Percentiles rank a stretch among this genome's conserved stretches.
Evolutionary conservation across 2,888 invertebrate genomes (phyloP).

Genomic region (Drosophila austrosaltans): DNA sequence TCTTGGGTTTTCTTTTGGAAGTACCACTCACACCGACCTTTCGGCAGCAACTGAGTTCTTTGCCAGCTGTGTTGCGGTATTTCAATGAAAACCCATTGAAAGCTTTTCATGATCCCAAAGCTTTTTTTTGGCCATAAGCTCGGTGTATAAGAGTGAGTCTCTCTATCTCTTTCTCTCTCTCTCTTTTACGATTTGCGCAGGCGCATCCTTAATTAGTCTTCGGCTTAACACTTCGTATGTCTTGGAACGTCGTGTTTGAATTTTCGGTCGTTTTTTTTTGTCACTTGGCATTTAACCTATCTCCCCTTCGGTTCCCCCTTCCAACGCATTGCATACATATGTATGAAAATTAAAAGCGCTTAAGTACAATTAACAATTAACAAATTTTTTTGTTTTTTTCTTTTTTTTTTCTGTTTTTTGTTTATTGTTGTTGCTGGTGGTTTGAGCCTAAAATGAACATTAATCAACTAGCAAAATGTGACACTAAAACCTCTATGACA

Average conservation of each 20-base stretch:
- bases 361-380: conserved; percentile 73
- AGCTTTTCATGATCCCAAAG: conserved; percentile 53
- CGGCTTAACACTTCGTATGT: conserved; percentile 28
- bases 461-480: conserved; percentile 57
- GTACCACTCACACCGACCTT: conserved; percentile 82
- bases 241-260: conserved; percentile 8
- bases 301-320: conserved; percentile 30
- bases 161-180: not conserved
- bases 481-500: conserved; percentile 56
- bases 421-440: conserved; percentile 3
- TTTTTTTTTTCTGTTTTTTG: conserved; percentile 9
- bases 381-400: conserved; percentile 13
- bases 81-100: conserved; percentile 79
- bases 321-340: not conserved
- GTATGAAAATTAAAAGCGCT: conserved; percentile 72
- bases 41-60: conserved; percentile 83
- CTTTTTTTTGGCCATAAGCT: conserved; percentile 44
- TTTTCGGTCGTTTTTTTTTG: not conserved
- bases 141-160: conserved; percentile 57
- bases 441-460: conserved; percentile 39
- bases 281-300: conserved; percentile 53
- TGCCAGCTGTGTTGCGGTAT: conserved; percentile 82
- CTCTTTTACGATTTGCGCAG: conserved; percentile 41
- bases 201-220: conserved; percentile 71
- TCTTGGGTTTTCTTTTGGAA: conserved; percentile 23